phyloP scores from a whole-genome alignment of 2,797 vertebrate genomes.

The Micromesistius poutassou region DNA sequence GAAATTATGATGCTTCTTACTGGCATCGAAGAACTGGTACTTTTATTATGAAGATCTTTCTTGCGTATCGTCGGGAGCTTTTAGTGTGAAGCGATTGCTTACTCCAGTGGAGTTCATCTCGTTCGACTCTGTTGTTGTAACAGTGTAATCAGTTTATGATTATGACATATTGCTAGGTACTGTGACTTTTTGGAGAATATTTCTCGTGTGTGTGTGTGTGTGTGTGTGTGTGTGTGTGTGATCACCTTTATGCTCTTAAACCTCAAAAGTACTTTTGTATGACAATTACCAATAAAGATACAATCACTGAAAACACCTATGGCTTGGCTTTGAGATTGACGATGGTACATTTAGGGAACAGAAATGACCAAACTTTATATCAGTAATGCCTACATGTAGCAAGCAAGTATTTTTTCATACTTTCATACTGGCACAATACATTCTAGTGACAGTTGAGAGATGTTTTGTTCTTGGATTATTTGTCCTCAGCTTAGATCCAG shows the following conservation, averaged over 20 bases:
- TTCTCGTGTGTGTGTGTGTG: conserved; percentile 57
- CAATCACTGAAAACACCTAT: conserved; percentile 46
- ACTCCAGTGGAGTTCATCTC: conserved; percentile 76
- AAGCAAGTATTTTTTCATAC: no score
- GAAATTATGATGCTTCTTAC: conserved; percentile 28
- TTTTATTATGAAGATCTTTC: conserved; percentile 48
- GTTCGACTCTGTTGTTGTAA: conserved; percentile 53
- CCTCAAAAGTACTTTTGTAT: conserved; percentile 42
- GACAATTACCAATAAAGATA: conserved; percentile 62
- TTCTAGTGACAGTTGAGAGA: not conserved
- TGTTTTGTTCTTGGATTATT: not conserved
- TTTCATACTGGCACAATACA: no score
- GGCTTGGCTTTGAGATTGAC: not conserved
- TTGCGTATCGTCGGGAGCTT: conserved; percentile 42
- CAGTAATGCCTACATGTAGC: not conserved
- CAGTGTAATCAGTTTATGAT: conserved; percentile 50
- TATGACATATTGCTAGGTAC: conserved; percentile 32
- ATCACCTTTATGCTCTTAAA: conserved; percentile 46
- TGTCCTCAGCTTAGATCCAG: not conserved
- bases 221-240: conserved; percentile 16
- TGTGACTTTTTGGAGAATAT: conserved; percentile 68
- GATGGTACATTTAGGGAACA: not conserved
- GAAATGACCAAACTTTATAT: not conserved
- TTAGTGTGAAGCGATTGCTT: conserved; percentile 47
- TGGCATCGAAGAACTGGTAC: conserved; percentile 46